phyloP scores from a whole-genome alignment of 2,888 invertebrate genomes.

The Aphrophora alni region DNA sequence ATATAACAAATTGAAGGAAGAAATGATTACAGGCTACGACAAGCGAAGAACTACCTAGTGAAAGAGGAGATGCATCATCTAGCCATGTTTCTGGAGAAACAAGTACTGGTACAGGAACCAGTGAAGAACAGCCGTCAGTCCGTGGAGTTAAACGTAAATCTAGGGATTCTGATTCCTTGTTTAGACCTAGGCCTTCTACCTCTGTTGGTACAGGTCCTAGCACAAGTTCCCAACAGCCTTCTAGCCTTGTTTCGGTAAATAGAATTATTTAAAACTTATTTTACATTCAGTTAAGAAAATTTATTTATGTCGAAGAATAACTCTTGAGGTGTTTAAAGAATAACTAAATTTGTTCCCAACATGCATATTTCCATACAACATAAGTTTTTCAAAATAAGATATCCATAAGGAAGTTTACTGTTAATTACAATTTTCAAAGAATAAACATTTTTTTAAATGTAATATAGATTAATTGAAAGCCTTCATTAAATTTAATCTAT shows the following conservation, averaged over 20 bases:
- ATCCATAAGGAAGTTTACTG: too few species aligned
- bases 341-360: too few species aligned
- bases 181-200: slow-evolving; percentile 18
- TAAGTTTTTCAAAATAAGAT: too few species aligned
- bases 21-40: slow-evolving; percentile 18
- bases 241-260: slow-evolving; percentile 25
- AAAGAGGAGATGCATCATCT: slow-evolving; percentile 27
- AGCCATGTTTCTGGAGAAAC: slow-evolving; percentile 28
- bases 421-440: too few species aligned
- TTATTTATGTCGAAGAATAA: too few species aligned
- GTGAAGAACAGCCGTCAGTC: slow-evolving; percentile 29
- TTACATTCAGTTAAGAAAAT: too few species aligned
- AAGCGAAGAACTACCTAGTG: background rate
- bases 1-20: too few species aligned
- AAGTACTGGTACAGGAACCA: slow-evolving; percentile 31
- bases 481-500: too few species aligned
- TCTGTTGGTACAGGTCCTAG: background rate
- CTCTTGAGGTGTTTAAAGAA: too few species aligned
- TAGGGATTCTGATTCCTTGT: slow-evolving; percentile 24
- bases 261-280: background rate
- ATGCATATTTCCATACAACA: too few species aligned
- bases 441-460: too few species aligned
- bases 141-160: slow-evolving; percentile 40
- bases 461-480: too few species aligned
- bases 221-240: background rate